Conservation (phyloP, 2,113 vertebrate genomes). For the Strix aluco region DNA sequence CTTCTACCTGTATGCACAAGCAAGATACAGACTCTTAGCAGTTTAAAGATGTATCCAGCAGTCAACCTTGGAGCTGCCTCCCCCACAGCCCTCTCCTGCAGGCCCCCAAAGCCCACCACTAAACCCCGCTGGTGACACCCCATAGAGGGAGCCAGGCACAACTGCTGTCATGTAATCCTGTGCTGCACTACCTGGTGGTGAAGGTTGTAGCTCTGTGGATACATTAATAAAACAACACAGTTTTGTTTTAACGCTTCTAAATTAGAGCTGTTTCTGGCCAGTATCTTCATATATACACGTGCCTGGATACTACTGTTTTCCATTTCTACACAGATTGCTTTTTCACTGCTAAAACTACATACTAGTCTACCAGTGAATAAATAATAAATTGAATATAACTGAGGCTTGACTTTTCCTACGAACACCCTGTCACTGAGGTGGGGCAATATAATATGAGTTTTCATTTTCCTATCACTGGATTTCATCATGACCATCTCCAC, state of each 20-base stretch:
- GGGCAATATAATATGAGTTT: neutral
- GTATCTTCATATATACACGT: neutral
- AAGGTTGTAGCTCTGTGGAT: neutral
- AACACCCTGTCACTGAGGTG: neutral
- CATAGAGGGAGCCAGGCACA: neutral
- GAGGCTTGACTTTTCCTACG: neutral
- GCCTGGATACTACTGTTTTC: neutral
- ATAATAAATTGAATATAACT: neutral
- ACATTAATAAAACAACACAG: neutral
- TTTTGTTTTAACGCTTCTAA: neutral
- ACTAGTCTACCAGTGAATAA: neutral
- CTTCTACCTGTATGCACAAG: neutral
- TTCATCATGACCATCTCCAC: neutral
- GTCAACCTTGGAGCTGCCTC: neutral
- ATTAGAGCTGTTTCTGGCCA: neutral
- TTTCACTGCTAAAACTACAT: neutral
- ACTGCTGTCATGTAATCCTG: neutral
- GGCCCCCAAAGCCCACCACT: too few relatives aligned
- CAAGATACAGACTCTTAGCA: neutral
- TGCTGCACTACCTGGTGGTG: neutral
- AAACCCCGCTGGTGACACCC: rapidly evolving
- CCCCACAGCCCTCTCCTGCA: rapidly evolving
- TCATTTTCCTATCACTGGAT: neutral
- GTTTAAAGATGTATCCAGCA: neutral
- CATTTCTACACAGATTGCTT: neutral